Base-by-base conservation (phyloP, 1,140 invertebrate genomes). In the Ceratina japonica region DNA sequence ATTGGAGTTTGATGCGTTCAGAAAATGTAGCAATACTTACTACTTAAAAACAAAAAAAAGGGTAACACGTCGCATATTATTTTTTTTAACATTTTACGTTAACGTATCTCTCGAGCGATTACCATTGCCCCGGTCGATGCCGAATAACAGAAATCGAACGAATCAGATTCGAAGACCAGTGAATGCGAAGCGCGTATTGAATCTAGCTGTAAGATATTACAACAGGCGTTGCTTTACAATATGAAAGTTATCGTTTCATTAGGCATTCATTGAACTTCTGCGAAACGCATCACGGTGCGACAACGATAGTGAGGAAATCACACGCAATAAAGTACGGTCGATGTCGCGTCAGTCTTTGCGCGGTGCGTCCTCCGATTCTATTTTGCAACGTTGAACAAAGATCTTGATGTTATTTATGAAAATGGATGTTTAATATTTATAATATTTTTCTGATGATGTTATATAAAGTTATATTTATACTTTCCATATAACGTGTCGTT, bases 381-480 rank as follows among this genome's bases (percentile, higher is more conserved):
- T 73, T 81, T 83, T 81, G 31, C 62, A n/a, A 61, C 37, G 24
- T 56, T 58, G 52, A 75, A 75, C 27, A 61, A 51, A 84, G 51
- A 81, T 82, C 44, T 85, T 85, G 77, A 75, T 58, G 66, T 82
- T 87, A 78, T 79, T 84, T 87, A 75, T 76, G 69, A 84, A 81
- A 87, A 63, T 76, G 51, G 78, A 84, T 75, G 73, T 89, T 83
- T 58, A 80, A 89, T 87, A 85, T 89, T 89, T 88, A 87, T 88
- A 86, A 88, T 90, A 90, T 88, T 89, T 88, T 89, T 89, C 79
- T 85, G 84, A 87, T 31, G 24, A 88, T 86, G 83, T 89, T 88
- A 84, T 84, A 90, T 86, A 87, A 90, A 88, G 74, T 90, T 90
- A 89, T 89, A 90, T 89, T 87, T 89, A 90, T 90, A 88, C 89